Percentiles rank a stretch among this genome's conserved stretches.
Conservation (phyloP, 2,113 vertebrate genomes). For the Ptychochromis oligacanthus region DNA sequence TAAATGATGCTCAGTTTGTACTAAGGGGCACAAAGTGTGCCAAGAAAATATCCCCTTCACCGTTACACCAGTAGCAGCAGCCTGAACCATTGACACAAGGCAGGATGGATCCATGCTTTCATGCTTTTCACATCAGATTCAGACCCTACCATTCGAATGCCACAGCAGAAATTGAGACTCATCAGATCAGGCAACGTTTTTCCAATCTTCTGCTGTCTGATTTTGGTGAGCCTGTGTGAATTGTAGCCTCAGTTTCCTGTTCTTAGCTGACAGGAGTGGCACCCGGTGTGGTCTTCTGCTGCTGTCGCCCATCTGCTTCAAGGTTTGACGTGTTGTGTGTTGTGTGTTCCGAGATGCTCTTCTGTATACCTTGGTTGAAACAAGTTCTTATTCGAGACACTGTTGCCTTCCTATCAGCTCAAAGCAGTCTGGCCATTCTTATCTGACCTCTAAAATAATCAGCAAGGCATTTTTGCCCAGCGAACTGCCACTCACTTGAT, state of each 20-base stretch:
- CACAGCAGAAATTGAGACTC: not conserved
- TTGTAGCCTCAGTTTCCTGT: not conserved
- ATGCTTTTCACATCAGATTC: not conserved
- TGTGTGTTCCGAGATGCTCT: not conserved
- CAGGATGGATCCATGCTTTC: not conserved
- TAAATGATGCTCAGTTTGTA: not conserved
- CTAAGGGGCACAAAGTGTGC: no score
- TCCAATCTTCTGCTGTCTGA: not conserved
- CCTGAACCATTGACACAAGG: no score
- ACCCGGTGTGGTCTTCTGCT: not conserved
- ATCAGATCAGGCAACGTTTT: not conserved
- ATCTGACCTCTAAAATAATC: not conserved
- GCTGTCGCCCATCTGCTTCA: not conserved
- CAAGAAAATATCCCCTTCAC: no score
- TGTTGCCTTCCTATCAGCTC: not conserved
- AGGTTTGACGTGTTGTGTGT: not conserved
- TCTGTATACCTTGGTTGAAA: accelerated
- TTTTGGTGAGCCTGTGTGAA: not conserved
- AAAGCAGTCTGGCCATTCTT: no score
- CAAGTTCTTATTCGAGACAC: not conserved
- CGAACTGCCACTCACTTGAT: not conserved
- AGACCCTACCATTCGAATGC: not conserved
- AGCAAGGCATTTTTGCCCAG: not conserved
- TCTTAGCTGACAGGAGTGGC: not conserved
- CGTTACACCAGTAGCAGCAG: no score